Percentiles rank a stretch among this genome's conserved stretches.
phyloP scores from a whole-genome alignment of 2,888 invertebrate species.

The Zaprionus lineosus region DNA sequence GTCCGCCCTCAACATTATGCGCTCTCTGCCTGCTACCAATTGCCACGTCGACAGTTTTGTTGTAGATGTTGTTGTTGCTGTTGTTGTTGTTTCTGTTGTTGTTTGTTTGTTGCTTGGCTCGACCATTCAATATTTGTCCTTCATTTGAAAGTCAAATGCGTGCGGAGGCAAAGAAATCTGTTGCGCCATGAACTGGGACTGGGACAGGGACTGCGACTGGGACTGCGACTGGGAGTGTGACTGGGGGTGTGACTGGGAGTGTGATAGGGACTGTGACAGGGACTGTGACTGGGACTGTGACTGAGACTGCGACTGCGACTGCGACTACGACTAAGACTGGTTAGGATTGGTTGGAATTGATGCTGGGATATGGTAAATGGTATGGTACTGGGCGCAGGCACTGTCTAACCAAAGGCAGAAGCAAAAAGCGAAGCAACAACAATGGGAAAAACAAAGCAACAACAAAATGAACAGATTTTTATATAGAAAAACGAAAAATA shows the following conservation, averaged over 20 bases:
- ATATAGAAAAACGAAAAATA: neutral
- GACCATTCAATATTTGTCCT: conserved; percentile 75
- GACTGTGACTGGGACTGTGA: conserved; percentile 14
- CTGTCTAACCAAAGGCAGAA: conserved; percentile 26
- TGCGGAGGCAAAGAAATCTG: conserved; percentile 72
- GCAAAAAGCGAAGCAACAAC: conserved; percentile 26
- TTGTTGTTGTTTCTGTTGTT: conserved; percentile 36
- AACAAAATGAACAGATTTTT: no score
- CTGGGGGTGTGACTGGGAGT: conserved; percentile 27
- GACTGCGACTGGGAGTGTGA: conserved; percentile 11
- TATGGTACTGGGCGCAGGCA: conserved; percentile 12
- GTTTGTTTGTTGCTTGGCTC: conserved; percentile 54
- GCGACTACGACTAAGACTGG: neutral
- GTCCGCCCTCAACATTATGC: conserved; percentile 64
- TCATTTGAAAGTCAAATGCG: conserved; percentile 78
- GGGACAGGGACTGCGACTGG: conserved; percentile 14
- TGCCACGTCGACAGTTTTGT: conserved; percentile 56
- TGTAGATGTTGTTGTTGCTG: conserved; percentile 33
- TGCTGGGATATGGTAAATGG: no score
- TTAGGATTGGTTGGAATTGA: conserved; percentile 6
- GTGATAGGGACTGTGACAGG: conserved; percentile 10
- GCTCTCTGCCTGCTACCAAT: conserved; percentile 37
- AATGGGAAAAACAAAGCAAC: conserved; percentile 7
- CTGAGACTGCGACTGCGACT: conserved; percentile 17
- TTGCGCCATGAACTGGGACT: conserved; percentile 57